These are phyloP conservation scores for Electrophaes corylata DNA, from an alignment of 2,888 invertebrate species.

Conservation along the genomic window DNA sequence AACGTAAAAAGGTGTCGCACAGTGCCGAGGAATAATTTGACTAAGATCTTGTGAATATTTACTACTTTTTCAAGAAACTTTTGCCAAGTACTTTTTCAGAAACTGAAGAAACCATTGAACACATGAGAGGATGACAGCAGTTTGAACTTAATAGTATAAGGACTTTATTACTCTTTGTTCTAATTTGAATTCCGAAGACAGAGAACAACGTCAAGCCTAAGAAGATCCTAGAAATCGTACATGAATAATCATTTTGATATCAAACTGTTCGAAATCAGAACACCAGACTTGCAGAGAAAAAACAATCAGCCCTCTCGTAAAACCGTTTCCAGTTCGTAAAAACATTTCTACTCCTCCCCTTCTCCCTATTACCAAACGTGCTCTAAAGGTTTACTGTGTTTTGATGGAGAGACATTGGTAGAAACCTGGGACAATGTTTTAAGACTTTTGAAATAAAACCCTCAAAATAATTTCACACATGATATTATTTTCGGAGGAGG, in stretches of 20 bases:
- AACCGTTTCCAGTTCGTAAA: not conserved
- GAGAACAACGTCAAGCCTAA: not conserved
- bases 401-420: too few relatives aligned
- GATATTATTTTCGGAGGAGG: not conserved
- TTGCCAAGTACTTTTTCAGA: conserved; percentile 1
- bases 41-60: conserved; percentile 9
- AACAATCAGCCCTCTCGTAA: not conserved
- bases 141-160: too few relatives aligned
- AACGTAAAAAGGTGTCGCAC: conserved; percentile 6
- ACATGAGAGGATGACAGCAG: not conserved
- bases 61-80: not conserved
- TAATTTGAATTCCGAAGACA: too few relatives aligned
- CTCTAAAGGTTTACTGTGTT: too few relatives aligned
- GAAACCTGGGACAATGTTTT: too few relatives aligned
- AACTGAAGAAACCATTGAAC: conserved; percentile 1
- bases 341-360: not conserved
- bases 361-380: too few relatives aligned
- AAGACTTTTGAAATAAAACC: too few relatives aligned
- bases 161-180: too few relatives aligned
- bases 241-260: conserved; percentile 1
- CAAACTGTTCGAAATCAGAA: not conserved
- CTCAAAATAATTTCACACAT: not conserved
- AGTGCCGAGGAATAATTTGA: conserved; percentile 7
- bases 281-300: not conserved
- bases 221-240: not conserved